Base-by-base conservation (phyloP, 2,797 vertebrate species). In the Microhierax caerulescens region DNA sequence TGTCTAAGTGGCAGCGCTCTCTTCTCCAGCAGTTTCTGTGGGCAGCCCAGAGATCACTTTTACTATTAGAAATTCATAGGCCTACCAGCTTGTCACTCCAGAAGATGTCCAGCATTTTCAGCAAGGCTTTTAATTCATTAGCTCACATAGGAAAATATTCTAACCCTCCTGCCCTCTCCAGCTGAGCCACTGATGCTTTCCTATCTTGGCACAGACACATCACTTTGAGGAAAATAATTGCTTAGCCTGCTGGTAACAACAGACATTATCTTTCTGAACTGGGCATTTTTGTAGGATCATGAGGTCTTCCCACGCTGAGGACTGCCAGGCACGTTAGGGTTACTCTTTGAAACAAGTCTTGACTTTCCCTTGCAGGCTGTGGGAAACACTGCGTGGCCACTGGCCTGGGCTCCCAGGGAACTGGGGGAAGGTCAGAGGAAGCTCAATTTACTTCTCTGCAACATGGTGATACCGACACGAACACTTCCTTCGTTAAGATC, bases 121-220 rank as follows among this genome's bases (percentile, higher is more conserved):
- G 94, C 80, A 93, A 95, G 63, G 94, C 91, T 96, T 92, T 94
- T 88, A 93, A 88, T 90, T 97, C 90, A 77, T 93, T 88, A 85
- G 60, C 50, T 92, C 70, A 82, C 86, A 75, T 19, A 82, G 81
- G 79, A 95, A 82, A 93, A 76, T 63, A 85, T 60, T 92, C 75
- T 92, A 93, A 97, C 92, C 95, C 97, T 79, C 74, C 93, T 92
- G 86, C 67, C 69, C 95, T 96, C 70, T 59, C 53, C n/a, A 77
- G 94, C 89, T 93, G 90, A 95, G 94, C 92, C 96, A 95, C 1
- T n/a, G 67, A 56, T 5, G 56, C 75, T 95, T 84, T 88, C 53
- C 63, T 83, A 9, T 81, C 68, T 85, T n/a, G 69, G 56, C 0
- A 3, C 60, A 78, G 83, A 80, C 51, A 53, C 63, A 47, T 90